Evolutionary conservation across 2,113 vertebrate species (phyloP).

Genomic region (Sinocyclocheilus anshuiensis): DNA sequence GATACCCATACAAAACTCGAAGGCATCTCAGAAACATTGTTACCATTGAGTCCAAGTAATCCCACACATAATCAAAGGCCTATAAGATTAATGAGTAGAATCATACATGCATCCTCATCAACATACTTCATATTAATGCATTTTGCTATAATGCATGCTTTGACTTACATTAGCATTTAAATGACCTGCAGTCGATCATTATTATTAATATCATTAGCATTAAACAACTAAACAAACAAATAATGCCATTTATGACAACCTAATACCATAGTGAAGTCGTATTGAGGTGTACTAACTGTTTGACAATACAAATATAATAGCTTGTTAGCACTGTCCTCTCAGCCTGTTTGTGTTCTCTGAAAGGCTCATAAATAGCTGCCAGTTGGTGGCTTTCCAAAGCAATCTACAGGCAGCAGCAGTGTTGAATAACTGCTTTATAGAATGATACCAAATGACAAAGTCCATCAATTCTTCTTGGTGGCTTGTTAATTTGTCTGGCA

Average conservation of each 20-base stretch:
- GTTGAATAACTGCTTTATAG: constrained; percentile 36
- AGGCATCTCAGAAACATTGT: neutral
- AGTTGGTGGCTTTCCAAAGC: constrained; percentile 49
- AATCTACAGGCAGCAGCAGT: constrained; percentile 32
- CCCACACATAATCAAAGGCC: neutral
- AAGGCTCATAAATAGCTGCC: constrained; percentile 33
- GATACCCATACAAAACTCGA: constrained; percentile 6
- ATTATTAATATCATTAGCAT: neutral
- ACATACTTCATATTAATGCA: neutral
- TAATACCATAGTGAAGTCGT: constrained; percentile 11
- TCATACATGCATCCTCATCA: neutral
- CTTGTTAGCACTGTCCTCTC: constrained; percentile 37
- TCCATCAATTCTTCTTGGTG: constrained; percentile 26
- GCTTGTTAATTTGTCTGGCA: constrained; percentile 46
- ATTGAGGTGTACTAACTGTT: constrained; percentile 23
- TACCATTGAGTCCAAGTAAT: neutral
- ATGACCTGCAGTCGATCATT: neutral
- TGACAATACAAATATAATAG: constrained; percentile 32
- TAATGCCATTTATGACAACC: neutral
- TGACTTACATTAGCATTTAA: constrained; percentile 14
- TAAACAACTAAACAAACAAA: constrained; percentile 10
- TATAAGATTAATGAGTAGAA: constrained; percentile 10
- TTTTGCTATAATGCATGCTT: neutral
- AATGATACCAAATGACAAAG: constrained; percentile 44
- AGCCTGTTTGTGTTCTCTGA: constrained; percentile 13